Conservation (phyloP, 2,797 vertebrate species). For the Melanotaenia maccullochi region DNA sequence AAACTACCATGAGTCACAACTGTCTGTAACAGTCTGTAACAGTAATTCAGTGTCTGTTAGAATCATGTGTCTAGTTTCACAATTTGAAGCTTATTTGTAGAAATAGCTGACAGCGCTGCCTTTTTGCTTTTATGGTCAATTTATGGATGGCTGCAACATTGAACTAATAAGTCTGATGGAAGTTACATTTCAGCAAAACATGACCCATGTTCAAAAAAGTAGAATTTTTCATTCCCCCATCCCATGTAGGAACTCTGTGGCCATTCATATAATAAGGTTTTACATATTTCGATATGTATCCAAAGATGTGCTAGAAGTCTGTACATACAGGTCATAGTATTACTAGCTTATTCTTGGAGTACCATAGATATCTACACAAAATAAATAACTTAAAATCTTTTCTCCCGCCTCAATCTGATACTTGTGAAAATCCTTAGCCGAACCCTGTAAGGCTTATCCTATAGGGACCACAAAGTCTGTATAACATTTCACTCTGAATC, state of each 20-base stretch:
- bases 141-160: not conserved
- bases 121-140: not conserved
- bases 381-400: not conserved
- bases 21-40: not conserved
- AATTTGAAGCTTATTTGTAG: not conserved
- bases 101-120: not conserved
- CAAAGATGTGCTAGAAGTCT: not conserved
- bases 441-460: not conserved
- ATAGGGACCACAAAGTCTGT: not conserved
- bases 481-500: not conserved
- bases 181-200: not conserved
- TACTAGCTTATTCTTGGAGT: not conserved
- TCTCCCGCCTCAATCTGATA: not conserved
- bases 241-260: not conserved
- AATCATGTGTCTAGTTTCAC: not conserved
- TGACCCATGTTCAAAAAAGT: not conserved
- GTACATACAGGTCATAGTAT: not conserved
- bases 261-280: not conserved
- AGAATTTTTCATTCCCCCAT: not conserved
- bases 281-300: not conserved
- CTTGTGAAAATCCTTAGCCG: not conserved
- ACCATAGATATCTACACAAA: not conserved
- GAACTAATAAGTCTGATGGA: not conserved
- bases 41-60: not conserved
- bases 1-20: conserved; percentile 4